Percentiles rank a stretch among this genome's conserved stretches.
These are phyloP conservation scores for Dromococcyx pavoninus DNA, from an alignment of 2,797 vertebrate species.

Conservation along the genomic window DNA sequence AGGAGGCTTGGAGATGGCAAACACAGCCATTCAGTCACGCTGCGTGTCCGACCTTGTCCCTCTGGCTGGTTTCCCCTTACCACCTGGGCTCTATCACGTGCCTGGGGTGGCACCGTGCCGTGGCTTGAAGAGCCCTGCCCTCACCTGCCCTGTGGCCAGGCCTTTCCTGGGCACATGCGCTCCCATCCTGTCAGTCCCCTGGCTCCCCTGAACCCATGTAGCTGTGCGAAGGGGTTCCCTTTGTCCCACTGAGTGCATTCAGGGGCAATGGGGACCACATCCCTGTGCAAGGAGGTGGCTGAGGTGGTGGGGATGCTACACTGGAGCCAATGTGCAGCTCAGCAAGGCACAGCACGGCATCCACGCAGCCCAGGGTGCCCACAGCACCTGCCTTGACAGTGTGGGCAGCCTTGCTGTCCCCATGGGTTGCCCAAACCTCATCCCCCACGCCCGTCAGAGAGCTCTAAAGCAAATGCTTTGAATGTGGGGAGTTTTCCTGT, in stretches of 20 bases:
- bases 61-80: neutral
- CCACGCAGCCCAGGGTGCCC: rapidly evolving
- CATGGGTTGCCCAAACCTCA: neutral
- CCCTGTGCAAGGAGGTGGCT: neutral
- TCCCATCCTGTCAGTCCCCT: neutral
- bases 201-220: neutral
- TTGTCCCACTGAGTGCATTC: neutral
- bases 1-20: neutral
- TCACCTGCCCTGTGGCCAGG: neutral
- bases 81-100: rapidly evolving
- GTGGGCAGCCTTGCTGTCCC: rapidly evolving
- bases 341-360: neutral
- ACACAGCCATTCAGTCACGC: rapidly evolving
- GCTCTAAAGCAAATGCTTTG: constrained; percentile 27
- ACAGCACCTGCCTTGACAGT: rapidly evolving
- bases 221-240: neutral
- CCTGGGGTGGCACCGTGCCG: rapidly evolving
- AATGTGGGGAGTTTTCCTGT: constrained; percentile 22
- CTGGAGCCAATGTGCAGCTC: neutral
- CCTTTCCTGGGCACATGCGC: neutral
- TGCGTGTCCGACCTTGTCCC: neutral
- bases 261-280: neutral
- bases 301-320: neutral
- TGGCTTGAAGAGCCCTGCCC: neutral
- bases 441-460: rapidly evolving